Conservation (phyloP, 1,140 invertebrate genomes). For the Camponotus pennsylvanicus region DNA sequence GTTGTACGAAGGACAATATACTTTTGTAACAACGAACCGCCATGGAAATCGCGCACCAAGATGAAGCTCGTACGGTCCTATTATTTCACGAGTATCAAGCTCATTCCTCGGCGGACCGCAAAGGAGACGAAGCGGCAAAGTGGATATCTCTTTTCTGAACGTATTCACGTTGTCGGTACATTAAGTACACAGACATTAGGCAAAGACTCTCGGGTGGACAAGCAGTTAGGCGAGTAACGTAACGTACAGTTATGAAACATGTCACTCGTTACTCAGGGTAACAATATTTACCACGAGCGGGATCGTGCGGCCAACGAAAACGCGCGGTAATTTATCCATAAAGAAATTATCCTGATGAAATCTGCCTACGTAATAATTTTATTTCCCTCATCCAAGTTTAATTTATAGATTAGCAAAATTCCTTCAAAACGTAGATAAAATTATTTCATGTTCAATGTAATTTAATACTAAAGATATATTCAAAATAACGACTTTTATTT, state of each 20-base stretch:
- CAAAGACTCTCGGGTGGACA: constrained; percentile 61
- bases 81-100: constrained; percentile 75
- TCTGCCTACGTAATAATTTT: background rate
- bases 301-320: constrained; percentile 30
- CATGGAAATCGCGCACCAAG: constrained; percentile 60
- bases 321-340: constrained; percentile 9
- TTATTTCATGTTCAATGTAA: no score
- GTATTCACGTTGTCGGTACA: constrained; percentile 60
- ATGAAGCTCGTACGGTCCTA: constrained; percentile 74
- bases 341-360: constrained; percentile 6
- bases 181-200: constrained; percentile 65
- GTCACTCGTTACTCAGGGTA: constrained; percentile 48
- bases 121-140: constrained; percentile 70
- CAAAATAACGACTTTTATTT: no score
- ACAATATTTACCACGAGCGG: constrained; percentile 49
- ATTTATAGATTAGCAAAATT: background rate
- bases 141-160: constrained; percentile 56
- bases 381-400: background rate
- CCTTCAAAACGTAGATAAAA: background rate
- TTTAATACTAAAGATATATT: no score
- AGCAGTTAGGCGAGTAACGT: constrained; percentile 60
- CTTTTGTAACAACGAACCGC: constrained; percentile 34
- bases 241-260: constrained; percentile 63
- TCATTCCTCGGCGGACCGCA: constrained; percentile 80
- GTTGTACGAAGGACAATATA: constrained; percentile 31